Base-by-base conservation (phyloP, 2,797 vertebrate species). In the Toxotes lorentzi region DNA sequence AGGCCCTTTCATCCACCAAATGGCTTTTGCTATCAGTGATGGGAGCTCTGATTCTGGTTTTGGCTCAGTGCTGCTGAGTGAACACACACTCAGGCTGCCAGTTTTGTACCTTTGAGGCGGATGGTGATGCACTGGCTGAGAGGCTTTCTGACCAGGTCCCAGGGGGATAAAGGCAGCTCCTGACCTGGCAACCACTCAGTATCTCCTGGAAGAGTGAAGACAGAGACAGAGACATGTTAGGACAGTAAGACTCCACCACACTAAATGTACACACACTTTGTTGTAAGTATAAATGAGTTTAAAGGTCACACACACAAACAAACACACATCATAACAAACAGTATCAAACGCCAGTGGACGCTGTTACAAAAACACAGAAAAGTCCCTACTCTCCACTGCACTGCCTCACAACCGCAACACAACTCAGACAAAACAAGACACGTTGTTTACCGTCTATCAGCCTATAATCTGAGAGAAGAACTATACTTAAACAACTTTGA, bases 101-200 rank as follows among this genome's bases (percentile, higher is more conserved):
- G 38, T 60, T 64, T 78, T 40, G 59, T 84, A 95, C 94, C 95
- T 95, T 93, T 93, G 64, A 95, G 92, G 60, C 87, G 89, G 83
- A 97, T 89, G 27, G 95, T 96, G 88, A 98, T 91, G 43, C 94
- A 83, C 73, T 97, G 97, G 76, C 95, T 92, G 83, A 94, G 94
- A 56, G 94, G 96, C 84, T 93, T 98, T 69, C 94, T 96, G 92
- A 98, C 86, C 24, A 98, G 95, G 62, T 98, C 97, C 98, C 98
- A 98, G 0, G 97, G 97, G 60, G 94, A 92, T 21, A 94, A 89
- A 6, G 93, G 67, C 74, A 95, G 95, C 72, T 95, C 95, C 92
- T 98, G 96, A 88, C 95, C 95, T 7, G 93, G 88, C 78, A 94
- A 91, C 97, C 97, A 98, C 1, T 94, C 93, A 8, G 94, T 65